A percentile compares a stretch with the other conserved stretches of the same genome.
Evolutionary conservation across 2,113 vertebrate genomes (phyloP).

Genomic region (Penelope pileata): DNA sequence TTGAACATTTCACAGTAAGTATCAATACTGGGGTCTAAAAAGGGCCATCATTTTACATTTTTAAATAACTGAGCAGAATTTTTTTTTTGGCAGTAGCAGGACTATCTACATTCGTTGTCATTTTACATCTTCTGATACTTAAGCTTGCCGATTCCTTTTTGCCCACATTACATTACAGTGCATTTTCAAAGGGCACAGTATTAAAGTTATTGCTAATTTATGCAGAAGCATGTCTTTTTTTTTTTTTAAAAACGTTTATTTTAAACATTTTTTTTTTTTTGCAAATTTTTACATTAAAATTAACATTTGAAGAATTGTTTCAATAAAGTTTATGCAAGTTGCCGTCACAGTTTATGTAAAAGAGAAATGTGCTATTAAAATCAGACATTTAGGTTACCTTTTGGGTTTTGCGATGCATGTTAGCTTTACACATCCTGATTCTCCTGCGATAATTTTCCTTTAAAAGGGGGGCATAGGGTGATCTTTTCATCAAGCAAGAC

Average conservation of each 20-base stretch:
- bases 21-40: constrained; percentile 65
- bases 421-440: constrained; percentile 98
- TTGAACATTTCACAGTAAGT: constrained; percentile 55
- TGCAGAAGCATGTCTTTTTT: constrained; percentile 72
- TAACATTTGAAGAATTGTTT: constrained; percentile 73
- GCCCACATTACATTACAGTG: constrained; percentile 73
- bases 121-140: constrained; percentile 74
- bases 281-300: constrained; percentile 78
- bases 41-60: constrained; percentile 64
- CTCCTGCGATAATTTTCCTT: constrained; percentile 97
- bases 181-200: constrained; percentile 76
- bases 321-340: constrained; percentile 81
- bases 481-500: constrained; percentile 94
- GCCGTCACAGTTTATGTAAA: constrained; percentile 87
- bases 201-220: constrained; percentile 82
- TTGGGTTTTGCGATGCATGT: constrained; percentile 91
- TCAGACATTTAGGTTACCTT: constrained; percentile 99
- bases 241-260: constrained; percentile 73
- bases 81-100: constrained; percentile 66
- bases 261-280: constrained; percentile 78
- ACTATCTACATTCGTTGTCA: constrained; percentile 66
- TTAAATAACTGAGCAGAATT: constrained; percentile 75
- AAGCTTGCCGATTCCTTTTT: constrained; percentile 72
- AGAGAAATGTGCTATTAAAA: constrained; percentile 92
- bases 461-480: constrained; percentile 87